A percentile compares a stretch with the other conserved stretches of the same genome.
phyloP scores from a whole-genome alignment of 2,797 vertebrate species.

The Alfaro cultratus region DNA sequence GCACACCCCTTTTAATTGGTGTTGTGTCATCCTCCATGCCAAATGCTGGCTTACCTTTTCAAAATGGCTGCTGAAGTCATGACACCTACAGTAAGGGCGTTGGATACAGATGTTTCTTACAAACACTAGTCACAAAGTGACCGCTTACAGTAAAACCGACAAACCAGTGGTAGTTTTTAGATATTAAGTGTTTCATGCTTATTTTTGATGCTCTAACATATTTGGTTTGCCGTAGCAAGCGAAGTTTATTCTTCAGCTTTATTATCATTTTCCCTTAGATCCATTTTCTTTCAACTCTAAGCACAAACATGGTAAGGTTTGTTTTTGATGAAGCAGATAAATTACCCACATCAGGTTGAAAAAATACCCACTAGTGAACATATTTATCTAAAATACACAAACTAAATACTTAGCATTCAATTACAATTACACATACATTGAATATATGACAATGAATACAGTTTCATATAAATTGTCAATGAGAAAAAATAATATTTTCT shows the following conservation, averaged over 20 bases:
- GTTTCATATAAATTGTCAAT: neutral
- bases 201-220: neutral
- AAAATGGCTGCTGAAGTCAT: neutral
- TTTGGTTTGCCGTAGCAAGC: neutral
- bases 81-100: neutral
- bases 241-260: neutral
- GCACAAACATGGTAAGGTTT: constrained; percentile 13
- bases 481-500: neutral
- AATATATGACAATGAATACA: neutral
- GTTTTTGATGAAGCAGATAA: neutral
- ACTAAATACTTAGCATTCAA: neutral
- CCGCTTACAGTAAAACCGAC: neutral
- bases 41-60: neutral
- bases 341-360: constrained; percentile 5
- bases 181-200: neutral
- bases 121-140: neutral
- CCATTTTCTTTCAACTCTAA: constrained; percentile 15
- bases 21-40: constrained; percentile 7
- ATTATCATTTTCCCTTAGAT: constrained; percentile 25
- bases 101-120: neutral
- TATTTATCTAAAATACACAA: neutral
- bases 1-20: constrained; percentile 16
- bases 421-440: neutral
- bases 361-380: too few relatives aligned
- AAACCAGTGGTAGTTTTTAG: neutral